Conservation (phyloP, 2,797 vertebrate genomes). For the Spheniscus humboldti region DNA sequence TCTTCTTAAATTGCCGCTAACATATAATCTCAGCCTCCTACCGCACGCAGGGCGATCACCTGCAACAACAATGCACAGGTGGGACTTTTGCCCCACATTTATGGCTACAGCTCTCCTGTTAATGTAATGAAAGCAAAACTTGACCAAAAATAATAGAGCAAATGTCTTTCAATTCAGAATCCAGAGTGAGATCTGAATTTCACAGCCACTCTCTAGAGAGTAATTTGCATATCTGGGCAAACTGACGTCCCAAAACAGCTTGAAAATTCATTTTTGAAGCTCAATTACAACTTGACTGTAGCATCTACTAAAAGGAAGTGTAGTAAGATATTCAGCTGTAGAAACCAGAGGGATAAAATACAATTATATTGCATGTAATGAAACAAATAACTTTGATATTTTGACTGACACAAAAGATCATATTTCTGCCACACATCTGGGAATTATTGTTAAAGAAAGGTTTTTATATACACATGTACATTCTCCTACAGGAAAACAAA, state of each 20-base stretch:
- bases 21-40: background rate
- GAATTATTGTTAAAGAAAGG: background rate
- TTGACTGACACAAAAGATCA: background rate
- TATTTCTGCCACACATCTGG: background rate
- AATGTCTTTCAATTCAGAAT: background rate
- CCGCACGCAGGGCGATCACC: background rate
- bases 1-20: background rate
- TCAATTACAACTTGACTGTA: background rate
- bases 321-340: background rate
- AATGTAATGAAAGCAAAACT: background rate
- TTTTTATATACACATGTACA: background rate
- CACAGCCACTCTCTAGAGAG: background rate
- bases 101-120: background rate
- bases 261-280: background rate
- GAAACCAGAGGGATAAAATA: background rate
- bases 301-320: background rate
- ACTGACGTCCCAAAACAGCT: background rate
- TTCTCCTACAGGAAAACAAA: background rate
- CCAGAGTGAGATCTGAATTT: background rate
- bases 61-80: background rate
- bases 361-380: background rate
- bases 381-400: background rate
- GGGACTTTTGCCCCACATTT: background rate
- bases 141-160: background rate
- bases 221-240: background rate